A percentile compares a stretch with the other conserved stretches of the same genome.
These are phyloP conservation scores for Sycobia sp. DNA, from an alignment of 1,140 invertebrate genomes.

Conservation along the genomic window DNA sequence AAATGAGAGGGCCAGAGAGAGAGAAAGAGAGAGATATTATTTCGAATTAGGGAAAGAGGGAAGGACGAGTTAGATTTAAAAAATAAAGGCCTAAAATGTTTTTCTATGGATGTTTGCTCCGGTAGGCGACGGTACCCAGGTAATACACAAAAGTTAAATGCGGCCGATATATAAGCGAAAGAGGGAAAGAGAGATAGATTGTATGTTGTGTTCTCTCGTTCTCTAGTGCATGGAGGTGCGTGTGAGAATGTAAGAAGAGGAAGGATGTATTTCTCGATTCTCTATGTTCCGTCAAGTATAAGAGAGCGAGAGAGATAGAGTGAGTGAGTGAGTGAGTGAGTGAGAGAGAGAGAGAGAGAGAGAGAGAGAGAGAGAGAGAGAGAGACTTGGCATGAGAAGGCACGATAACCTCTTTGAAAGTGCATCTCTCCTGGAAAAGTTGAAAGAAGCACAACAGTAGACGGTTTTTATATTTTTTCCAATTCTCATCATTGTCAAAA, in stretches of 20 bases:
- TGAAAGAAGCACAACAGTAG: background rate
- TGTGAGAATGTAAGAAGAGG: conserved; percentile 7
- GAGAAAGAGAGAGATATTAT: background rate
- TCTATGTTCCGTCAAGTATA: conserved; percentile 1
- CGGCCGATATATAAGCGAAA: background rate
- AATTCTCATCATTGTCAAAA: background rate
- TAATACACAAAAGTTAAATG: background rate
- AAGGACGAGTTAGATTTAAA: background rate
- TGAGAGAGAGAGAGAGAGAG: background rate
- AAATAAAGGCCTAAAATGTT: background rate
- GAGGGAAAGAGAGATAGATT: background rate
- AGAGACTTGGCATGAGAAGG: background rate
- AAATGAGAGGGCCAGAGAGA: background rate
- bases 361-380: conserved; percentile 8
- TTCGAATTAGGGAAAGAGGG: too few species aligned
- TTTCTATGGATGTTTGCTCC: too few species aligned
- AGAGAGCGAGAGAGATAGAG: background rate
- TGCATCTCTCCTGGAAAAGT: conserved; percentile 27
- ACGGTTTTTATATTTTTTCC: conserved; percentile 1
- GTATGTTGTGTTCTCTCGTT: too few species aligned
- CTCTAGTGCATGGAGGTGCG: too few species aligned
- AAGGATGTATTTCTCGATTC: conserved; percentile 17
- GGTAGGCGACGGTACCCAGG: background rate
- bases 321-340: too few species aligned
- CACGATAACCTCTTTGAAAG: conserved; percentile 30